Evolutionary conservation across 2,888 invertebrate species (phyloP), one percentile per base, ranked within the genome.

Genomic region (Drosophila mimetica): DNA sequence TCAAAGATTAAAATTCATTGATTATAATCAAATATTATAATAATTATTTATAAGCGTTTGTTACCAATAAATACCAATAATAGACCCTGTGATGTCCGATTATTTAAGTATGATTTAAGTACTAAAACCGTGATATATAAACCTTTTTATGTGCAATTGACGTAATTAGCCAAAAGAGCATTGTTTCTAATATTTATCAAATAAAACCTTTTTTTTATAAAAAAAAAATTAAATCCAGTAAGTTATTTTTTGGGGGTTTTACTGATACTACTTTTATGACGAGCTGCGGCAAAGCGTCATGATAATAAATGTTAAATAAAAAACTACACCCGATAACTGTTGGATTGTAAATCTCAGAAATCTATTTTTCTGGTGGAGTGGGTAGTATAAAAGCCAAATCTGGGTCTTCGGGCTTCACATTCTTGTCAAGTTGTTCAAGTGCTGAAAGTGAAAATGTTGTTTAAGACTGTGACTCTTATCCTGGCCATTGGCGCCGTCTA

Each of bases 401-500:
- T 39, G 20, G n/a, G 2, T 13, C 9, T n/a, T 14, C 5, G 7
- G 5, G 14, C 11, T 2, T 2, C 37, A 20, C 47, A 57, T 14
- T 57, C 20, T 13, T 9, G 6, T 1, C 39, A 8, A n/a, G 28
- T 11, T 47, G 4, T 9, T 9, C 34, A 28, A 47, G 37, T 18
- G 11, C n/a, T 18, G 11, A 46, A 11, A 16, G 46, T 55, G 6
- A 46, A 46, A 41, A 80, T 80, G 79, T 70, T 63, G 25, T 34
- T 52, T 6, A 76, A 74, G 60, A 39, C 58, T 9, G 28, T 73
- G 16, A 20, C 44, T 2, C 22, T 80, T 4, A 34, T 76, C 41
- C 16, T 80, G 50, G 53, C 41, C 3, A 18, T 70, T 14, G 67
- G 55, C 54, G 44, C 60, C 14, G 13, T 65, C 22, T 22, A 5